Base-by-base conservation (phyloP, 37 sponge, comb jelly and placozoan genomes). In the Spongilla lacustris region DNA sequence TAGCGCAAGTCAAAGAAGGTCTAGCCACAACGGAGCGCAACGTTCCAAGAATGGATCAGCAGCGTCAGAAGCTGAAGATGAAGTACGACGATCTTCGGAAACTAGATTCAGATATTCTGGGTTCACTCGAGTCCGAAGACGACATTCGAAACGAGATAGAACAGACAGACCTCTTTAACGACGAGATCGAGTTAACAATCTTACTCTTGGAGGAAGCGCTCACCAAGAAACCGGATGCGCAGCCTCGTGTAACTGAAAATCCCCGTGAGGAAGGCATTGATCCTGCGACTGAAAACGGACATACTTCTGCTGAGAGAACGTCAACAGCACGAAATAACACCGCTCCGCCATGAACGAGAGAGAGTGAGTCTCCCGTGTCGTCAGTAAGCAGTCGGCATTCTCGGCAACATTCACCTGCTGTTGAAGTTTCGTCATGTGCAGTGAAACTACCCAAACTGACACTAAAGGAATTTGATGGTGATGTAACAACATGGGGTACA, bases 21-120 rank as follows among this genome's bases (percentile, higher is more conserved):
- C 26, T 81, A 29, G 38, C 29, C n/a, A 32, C 36, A 22, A 22
- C 69, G 36, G 71, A 67, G 27, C 28, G 26, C 19, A 69, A 81
- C 70, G 36, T 81, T 68, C 9, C 24, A 33, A 23, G 35, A 49
- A 21, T 73, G 24, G 17, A 41, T n/a, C 84, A 83, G 35, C 30
- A 73, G 25, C 73, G 37, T 38, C 74, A 73, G 32, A 69, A n/a
- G 3, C 36, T 81, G 5, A 24, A 67, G 71, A 70, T 68, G 37
- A 67, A 81, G 82, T 25, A 68, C 25, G 36, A 28, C 71, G 25
- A 21, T 69, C 36, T 81, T 22, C 71, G 32, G 35, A 21, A 36
- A 31, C 33, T 83, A 26, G 84, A 83, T 73, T 41, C 27, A n/a
- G 84, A 73, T 46, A 83, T 83, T 23, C 58, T 83, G 32, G 75